phyloP scores from a whole-genome alignment of 2,888 invertebrate species.

The Cephus rjabovi region DNA sequence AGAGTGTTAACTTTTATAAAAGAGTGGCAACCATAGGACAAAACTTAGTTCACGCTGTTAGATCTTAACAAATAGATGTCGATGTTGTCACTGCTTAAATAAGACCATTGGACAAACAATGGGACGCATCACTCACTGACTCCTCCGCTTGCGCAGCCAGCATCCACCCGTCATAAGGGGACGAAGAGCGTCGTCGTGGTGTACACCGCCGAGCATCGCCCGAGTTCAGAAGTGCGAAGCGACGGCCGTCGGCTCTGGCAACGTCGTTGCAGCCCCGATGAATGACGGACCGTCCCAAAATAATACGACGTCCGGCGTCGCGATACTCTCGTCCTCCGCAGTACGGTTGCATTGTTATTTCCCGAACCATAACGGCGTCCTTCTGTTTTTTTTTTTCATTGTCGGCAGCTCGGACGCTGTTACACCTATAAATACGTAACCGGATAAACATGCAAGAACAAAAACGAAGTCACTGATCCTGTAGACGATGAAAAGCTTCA shows the following conservation, averaged over 20 bases:
- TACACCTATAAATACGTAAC: background rate
- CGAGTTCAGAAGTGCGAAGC: constrained; percentile 45
- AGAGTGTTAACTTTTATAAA: background rate
- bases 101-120: constrained; percentile 33
- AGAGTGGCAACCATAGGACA: background rate
- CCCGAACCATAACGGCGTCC: constrained; percentile 5
- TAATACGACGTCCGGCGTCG: constrained; percentile 43
- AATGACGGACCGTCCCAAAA: constrained; percentile 51
- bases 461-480: background rate
- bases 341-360: constrained; percentile 38
- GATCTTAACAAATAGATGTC: constrained; percentile 17
- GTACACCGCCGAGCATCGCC: constrained; percentile 15
- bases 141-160: constrained; percentile 22
- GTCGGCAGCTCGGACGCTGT: background rate
- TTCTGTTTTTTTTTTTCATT: background rate
- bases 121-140: constrained; percentile 36
- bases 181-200: constrained; percentile 18
- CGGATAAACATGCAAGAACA: background rate
- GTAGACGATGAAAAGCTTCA: background rate
- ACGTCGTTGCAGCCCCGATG: constrained; percentile 36
- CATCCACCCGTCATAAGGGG: background rate
- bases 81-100: constrained; percentile 23
- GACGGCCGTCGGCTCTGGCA: constrained; percentile 55
- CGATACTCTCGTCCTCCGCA: constrained; percentile 27
- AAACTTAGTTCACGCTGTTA: background rate